Base-by-base conservation (phyloP, 2,797 vertebrate species). In the Odontamblyopus lacepedii region DNA sequence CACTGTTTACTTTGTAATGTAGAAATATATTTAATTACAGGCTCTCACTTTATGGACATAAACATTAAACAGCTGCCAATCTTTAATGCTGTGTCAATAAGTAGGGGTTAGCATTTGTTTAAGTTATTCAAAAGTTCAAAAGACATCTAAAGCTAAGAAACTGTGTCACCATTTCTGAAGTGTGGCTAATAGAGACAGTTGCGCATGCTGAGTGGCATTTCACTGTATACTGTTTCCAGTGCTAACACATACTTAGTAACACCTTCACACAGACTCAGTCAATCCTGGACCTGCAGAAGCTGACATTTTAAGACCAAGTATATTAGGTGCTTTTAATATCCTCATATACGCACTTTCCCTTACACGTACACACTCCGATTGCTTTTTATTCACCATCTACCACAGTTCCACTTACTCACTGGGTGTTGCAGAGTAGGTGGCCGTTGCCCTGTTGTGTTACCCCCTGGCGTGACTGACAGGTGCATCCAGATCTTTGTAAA, bases 381-480 rank as follows among this genome's bases (percentile, higher is more conserved):
- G 76, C 77, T 73, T 78, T 64, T 55, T 72, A 75, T 59, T 29
- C 23, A 29, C 79, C 84, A 86, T 85, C 73, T 87, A 79, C 83
- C 62, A 74, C 81, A 62, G 67, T 71, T 19, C 73, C 63, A 62
- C 66, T 67, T 56, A 29, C 38, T 44, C 63, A 63, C 8, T 70
- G 53, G 59, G 76, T 32, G 19, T 65, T 12, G 63, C 57, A 69
- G 74, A 77, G 83, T 86, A 85, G 78, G 79, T 86, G 78, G 77
- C 74, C 78, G 2, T 63, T 72, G 65, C 70, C 85, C 83, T 78
- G 82, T 79, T 75, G 68, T 77, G 74, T 75, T 71, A 61, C 77
- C 87, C 77, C 87, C 77, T 74, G 68, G 80, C 11, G 67, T 83
- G 82, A 86, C 79, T 81, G 85, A 92, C 92, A 94, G 90, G 92